Percentiles rank a stretch among this genome's conserved stretches.
Evolutionary conservation across 2,797 vertebrate species (phyloP).

Genomic region (Semaprochilodus insignis): DNA sequence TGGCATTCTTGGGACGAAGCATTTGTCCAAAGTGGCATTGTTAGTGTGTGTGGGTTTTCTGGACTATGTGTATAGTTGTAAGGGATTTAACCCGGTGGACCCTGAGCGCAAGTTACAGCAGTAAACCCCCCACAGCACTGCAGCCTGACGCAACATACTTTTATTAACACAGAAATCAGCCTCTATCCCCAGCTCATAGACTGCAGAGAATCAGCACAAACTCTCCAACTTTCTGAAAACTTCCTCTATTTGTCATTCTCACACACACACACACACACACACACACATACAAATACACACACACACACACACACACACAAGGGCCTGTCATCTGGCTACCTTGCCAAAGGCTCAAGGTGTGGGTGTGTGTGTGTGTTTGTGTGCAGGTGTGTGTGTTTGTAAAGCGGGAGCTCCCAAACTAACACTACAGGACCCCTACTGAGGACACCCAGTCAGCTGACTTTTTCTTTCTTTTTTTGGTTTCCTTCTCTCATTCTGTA

Average conservation of each 20-base stretch:
- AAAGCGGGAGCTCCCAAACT: background rate
- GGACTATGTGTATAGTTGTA: background rate
- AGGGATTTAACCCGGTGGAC: background rate
- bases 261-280: no score
- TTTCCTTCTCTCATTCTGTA: background rate
- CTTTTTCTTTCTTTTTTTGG: background rate
- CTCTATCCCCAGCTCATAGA: background rate
- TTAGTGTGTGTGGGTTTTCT: background rate
- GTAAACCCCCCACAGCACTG: background rate
- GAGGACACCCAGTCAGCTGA: background rate
- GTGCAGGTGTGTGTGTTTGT: background rate
- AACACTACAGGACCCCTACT: background rate
- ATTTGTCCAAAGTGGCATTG: background rate
- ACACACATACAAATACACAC: no score
- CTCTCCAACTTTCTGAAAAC: background rate
- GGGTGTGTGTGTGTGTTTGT: background rate
- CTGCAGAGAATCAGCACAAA: background rate
- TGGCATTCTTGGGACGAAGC: background rate
- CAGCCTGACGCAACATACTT: constrained; percentile 4
- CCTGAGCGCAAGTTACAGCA: background rate
- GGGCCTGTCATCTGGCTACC: background rate
- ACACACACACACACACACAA: no score
- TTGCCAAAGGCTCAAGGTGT: background rate
- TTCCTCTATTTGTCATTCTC: background rate
- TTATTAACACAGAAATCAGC: background rate